Base-by-base conservation (phyloP, 2,888 invertebrate genomes). In the Drosophila basisetae region DNA sequence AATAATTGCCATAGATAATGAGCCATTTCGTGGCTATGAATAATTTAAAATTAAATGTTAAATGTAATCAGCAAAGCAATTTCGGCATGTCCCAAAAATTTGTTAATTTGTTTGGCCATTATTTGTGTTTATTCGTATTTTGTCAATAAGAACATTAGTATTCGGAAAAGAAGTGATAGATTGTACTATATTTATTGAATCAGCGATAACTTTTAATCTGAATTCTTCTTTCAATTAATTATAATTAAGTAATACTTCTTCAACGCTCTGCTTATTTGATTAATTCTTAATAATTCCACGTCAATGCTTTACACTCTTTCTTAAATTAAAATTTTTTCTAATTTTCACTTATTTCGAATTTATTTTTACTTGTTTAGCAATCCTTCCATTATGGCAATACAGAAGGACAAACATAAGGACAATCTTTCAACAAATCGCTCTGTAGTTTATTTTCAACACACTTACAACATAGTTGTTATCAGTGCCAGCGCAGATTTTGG, bases 401-500 rank as follows among this genome's bases (percentile, higher is more conserved):
- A n/a, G n/a, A 41, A n/a, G 4, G 6, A n/a, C n/a, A 39, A 35
- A 13, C 13, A 35, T 13, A 13, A 31, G 31, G 31, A 10, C 10
- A 9, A 33, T 33, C 33, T 33, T 4, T 4, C 16, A 37, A 2
- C 16, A 5, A 37, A 37, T 37, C 5, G 16, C 35, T 16, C 35
- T 37, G 16, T 16, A 9, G 7, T 30, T 31, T 9, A 31, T 25
- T 6, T 18, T 18, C 3, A 6, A 16, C 60, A 43, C 18, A 60
- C 63, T 66, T 79, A 78, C 43, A 91, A 59, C 64, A 92, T 59
- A 16, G 80, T 59, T 13, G 89, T 84, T 35, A 92, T 85, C 30
- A 88, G 58, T 43, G 91, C 86, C 62, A 93, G 69, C 25, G 92
- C 86, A 16, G 92, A 92, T 28, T 73, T 80, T 1, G 68, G 59